Evolutionary conservation across 2,888 invertebrate genomes (phyloP).

Genomic region (Cryptocheilus praepositus): DNA sequence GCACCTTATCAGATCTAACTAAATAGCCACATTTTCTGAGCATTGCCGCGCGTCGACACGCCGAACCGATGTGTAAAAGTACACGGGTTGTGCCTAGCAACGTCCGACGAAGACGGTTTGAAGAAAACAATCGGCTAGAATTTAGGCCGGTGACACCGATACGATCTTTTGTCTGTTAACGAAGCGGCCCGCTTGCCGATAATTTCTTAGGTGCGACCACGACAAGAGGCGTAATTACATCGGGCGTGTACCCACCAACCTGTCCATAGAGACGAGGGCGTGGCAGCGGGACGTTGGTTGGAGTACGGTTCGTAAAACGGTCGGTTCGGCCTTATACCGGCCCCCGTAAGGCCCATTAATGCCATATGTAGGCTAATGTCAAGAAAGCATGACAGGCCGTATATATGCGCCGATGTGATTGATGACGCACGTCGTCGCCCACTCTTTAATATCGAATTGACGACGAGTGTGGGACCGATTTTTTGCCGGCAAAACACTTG

Average conservation of each 20-base stretch:
- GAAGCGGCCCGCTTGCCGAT: conserved; percentile 23
- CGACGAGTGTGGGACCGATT: conserved; percentile 29
- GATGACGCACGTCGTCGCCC: conserved; percentile 64
- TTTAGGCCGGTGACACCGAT: conserved; percentile 19
- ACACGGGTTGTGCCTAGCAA: background rate
- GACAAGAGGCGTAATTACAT: conserved; percentile 50
- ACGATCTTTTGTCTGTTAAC: conserved; percentile 21
- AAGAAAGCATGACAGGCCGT: conserved; percentile 65
- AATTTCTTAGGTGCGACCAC: conserved; percentile 34
- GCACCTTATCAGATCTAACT: too few relatives aligned
- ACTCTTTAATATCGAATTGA: conserved; percentile 45
- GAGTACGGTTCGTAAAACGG: conserved; percentile 39
- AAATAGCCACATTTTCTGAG: too few relatives aligned
- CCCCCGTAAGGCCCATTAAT: conserved; percentile 45
- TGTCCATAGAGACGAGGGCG: conserved; percentile 45
- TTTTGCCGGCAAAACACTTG: conserved; percentile 11
- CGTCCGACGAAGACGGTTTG: background rate
- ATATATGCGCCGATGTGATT: conserved; percentile 59
- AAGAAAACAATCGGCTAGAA: conserved; percentile 3
- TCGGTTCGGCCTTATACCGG: conserved; percentile 18
- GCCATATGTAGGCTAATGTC: conserved; percentile 67
- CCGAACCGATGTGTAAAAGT: too few relatives aligned
- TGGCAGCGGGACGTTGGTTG: conserved; percentile 26
- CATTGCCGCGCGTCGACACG: too few relatives aligned
- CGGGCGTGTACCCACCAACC: conserved; percentile 35